phyloP scores from a whole-genome alignment of 37 sponge, comb jelly and placozoan genomes.

The Diacarnus erythraeanus region DNA sequence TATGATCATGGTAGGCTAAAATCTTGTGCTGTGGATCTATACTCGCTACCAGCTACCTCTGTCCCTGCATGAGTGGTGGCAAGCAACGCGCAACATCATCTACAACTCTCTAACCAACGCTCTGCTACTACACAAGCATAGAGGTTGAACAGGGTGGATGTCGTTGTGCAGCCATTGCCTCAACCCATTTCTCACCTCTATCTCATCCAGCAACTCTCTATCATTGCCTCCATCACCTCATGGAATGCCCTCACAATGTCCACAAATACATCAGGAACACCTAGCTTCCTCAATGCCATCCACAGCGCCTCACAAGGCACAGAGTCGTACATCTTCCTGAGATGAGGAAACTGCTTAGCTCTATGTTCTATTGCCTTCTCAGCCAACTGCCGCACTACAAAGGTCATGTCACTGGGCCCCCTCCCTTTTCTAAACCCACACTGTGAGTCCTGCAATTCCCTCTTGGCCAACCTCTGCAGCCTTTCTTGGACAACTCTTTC shows the following conservation, averaged over 20 bases:
- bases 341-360: neutral
- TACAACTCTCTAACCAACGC: no score
- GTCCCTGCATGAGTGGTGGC: conserved; percentile 16
- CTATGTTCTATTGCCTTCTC: conserved; percentile 12
- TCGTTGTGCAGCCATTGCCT: conserved; percentile 2
- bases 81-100: conserved; percentile 12
- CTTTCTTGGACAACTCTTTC: neutral
- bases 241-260: conserved; percentile 8
- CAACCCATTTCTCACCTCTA: neutral
- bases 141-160: neutral
- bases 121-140: neutral
- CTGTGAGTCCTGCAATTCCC: neutral
- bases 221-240: conserved; percentile 9
- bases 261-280: conserved; percentile 4
- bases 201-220: neutral
- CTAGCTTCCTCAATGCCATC: neutral
- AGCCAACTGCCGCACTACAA: conserved; percentile 14
- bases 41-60: conserved; percentile 9
- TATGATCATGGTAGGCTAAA: no score
- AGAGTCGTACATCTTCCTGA: conserved; percentile 29
- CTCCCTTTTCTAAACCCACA: no score
- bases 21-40: no score
- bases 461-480: conserved; percentile 1
- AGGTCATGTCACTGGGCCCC: neutral
- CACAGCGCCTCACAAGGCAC: conserved; percentile 21